Evolutionary conservation across 2,888 invertebrate species (phyloP).

Genomic region (Rhamphomyia laevipes): DNA sequence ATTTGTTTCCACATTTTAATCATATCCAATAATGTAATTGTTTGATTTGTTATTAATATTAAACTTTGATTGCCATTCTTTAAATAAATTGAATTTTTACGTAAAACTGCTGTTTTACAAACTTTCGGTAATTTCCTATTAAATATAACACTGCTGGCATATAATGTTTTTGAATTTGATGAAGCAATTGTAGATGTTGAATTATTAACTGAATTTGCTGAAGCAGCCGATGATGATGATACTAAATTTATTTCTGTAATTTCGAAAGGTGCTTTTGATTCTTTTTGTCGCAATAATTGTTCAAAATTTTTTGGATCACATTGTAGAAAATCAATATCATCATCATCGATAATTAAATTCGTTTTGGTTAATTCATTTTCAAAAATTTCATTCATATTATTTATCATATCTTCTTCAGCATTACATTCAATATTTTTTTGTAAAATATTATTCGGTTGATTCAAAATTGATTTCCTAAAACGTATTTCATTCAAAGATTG

Average conservation of each 20-base stretch:
- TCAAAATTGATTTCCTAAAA: slow-evolving; percentile 9
- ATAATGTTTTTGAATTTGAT: slow-evolving; percentile 17
- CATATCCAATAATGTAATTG: slow-evolving; percentile 20
- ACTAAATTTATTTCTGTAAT: slow-evolving; percentile 8
- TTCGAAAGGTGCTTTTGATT: slow-evolving; percentile 28
- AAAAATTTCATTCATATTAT: not conserved
- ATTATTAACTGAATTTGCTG: not conserved
- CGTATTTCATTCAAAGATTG: slow-evolving; percentile 9
- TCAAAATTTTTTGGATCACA: slow-evolving; percentile 19
- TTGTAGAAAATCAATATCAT: not conserved
- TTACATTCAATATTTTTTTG: not conserved
- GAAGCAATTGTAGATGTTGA: not conserved
- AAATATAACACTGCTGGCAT: slow-evolving; percentile 22
- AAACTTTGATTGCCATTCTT: slow-evolving; percentile 15
- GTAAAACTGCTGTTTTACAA: slow-evolving; percentile 18
- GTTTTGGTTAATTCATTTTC: not conserved
- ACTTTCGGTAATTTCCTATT: slow-evolving; percentile 24
- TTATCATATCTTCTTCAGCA: not conserved
- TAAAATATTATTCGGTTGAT: not conserved
- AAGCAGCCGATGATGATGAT: not conserved
- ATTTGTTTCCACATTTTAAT: slow-evolving; percentile 20
- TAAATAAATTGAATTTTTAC: slow-evolving; percentile 22
- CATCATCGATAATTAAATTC: too few species aligned
- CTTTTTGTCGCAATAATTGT: slow-evolving; percentile 22
- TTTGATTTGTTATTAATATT: slow-evolving; percentile 19